phyloP scores from a whole-genome alignment of 1,140 invertebrate species.

The Ectropis grisescens region DNA sequence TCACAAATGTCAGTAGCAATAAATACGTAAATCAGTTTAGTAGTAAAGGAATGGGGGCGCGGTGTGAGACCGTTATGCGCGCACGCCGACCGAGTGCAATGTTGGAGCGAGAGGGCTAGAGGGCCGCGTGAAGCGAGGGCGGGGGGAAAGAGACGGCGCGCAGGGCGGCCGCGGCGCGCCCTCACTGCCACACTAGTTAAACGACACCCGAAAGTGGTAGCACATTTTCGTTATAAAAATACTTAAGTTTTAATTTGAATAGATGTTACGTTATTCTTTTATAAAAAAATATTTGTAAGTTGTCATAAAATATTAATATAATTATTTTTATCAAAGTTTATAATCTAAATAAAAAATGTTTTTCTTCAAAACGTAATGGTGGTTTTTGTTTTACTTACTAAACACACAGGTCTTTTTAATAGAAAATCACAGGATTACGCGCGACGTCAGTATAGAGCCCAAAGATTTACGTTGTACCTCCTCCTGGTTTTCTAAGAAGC shows the following conservation, averaged over 20 bases:
- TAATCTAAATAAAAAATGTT: slow-evolving; percentile 70
- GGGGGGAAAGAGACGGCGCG: no score
- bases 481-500: no score
- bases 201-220: slow-evolving; percentile 58
- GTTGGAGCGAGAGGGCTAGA: no score
- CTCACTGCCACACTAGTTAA: slow-evolving; percentile 59
- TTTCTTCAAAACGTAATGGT: slow-evolving; percentile 59
- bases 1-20: slow-evolving; percentile 68
- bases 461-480: no score
- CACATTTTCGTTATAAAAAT: slow-evolving; percentile 60
- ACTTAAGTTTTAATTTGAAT: slow-evolving; percentile 59
- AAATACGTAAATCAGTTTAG: slow-evolving; percentile 50
- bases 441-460: no score
- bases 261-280: slow-evolving; percentile 70
- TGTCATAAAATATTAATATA: slow-evolving; percentile 70
- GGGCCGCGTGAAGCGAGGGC: no score
- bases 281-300: slow-evolving; percentile 67
- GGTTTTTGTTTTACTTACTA: slow-evolving; percentile 26
- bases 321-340: slow-evolving; percentile 71
- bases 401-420: no score
- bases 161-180: slow-evolving; percentile 17
- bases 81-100: no score
- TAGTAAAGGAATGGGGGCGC: slow-evolving; percentile 29
- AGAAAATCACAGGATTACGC: no score
- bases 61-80: no score